A percentile compares a stretch with the other conserved stretches of the same genome.
Evolutionary conservation across 2,888 invertebrate species (phyloP).

Genomic region (Noctua janthe): DNA sequence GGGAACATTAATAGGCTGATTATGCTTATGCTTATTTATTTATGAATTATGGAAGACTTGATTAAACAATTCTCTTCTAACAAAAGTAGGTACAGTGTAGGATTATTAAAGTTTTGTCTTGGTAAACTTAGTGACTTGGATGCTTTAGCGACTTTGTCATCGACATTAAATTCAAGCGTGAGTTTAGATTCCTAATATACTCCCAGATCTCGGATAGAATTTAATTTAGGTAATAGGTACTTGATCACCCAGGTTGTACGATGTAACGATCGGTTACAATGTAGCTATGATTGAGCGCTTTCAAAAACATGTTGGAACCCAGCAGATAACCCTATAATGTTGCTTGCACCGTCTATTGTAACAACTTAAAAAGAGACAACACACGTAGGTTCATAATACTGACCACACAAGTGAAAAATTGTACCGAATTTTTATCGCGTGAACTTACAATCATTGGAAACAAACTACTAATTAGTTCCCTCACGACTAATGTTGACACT

Average conservation of each 20-base stretch:
- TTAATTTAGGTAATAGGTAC: background rate
- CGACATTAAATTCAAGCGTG: background rate
- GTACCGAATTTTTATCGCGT: background rate
- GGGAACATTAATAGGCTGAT: too few relatives aligned
- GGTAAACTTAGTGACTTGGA: background rate
- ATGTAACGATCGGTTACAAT: background rate
- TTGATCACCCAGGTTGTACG: background rate
- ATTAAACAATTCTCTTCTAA: background rate
- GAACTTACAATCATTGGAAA: background rate
- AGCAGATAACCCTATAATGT: background rate
- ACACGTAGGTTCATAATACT: background rate
- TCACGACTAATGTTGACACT: constrained; percentile 26
- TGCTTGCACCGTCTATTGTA: background rate
- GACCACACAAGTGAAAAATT: background rate
- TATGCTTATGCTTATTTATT: background rate
- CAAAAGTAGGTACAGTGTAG: background rate
- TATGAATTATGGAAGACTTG: background rate
- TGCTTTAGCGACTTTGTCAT: background rate
- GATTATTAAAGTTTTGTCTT: background rate
- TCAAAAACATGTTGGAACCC: background rate
- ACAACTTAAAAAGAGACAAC: background rate
- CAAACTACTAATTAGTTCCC: constrained; percentile 4
- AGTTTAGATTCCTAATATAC: background rate
- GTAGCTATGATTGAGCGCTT: background rate
- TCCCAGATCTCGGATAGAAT: background rate